Conservation (phyloP, 2,888 invertebrate genomes). For the Aleiodes leptofemur region DNA sequence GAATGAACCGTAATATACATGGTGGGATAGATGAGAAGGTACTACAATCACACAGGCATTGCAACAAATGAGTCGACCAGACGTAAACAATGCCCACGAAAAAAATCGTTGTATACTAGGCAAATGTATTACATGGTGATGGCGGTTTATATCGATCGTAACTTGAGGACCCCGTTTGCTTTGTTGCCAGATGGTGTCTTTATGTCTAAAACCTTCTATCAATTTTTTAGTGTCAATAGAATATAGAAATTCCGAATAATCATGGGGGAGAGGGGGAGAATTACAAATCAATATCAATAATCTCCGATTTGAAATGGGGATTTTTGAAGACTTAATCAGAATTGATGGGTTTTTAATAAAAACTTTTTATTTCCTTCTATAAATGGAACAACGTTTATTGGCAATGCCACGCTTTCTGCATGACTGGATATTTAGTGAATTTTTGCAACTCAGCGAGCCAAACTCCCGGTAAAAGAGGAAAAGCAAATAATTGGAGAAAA, state of each 20-base stretch:
- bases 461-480: slow-evolving; percentile 6
- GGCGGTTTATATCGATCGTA: slow-evolving; percentile 33
- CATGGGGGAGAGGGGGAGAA: too few relatives aligned
- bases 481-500: slow-evolving; percentile 6
- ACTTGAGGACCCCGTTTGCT: slow-evolving; percentile 13
- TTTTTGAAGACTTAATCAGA: too few relatives aligned
- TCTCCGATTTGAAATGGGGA: too few relatives aligned
- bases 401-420: slow-evolving; percentile 27
- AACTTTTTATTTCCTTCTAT: too few relatives aligned
- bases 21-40: slow-evolving; percentile 19
- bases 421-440: slow-evolving; percentile 22
- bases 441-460: slow-evolving; percentile 6
- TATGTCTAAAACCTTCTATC: slow-evolving; percentile 11
- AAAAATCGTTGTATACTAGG: slow-evolving; percentile 25
- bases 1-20: slow-evolving; percentile 38
- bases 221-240: not conserved
- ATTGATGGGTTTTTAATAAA: too few relatives aligned
- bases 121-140: slow-evolving; percentile 30
- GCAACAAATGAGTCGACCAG: slow-evolving; percentile 55
- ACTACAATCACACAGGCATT: not conserved
- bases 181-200: slow-evolving; percentile 25
- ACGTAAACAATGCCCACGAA: slow-evolving; percentile 64
- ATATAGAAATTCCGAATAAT: too few relatives aligned
- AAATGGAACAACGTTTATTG: not conserved
- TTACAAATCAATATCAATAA: too few relatives aligned